Evolutionary conservation across 2,888 invertebrate species (phyloP).

Genomic region (Nebria brevicollis): DNA sequence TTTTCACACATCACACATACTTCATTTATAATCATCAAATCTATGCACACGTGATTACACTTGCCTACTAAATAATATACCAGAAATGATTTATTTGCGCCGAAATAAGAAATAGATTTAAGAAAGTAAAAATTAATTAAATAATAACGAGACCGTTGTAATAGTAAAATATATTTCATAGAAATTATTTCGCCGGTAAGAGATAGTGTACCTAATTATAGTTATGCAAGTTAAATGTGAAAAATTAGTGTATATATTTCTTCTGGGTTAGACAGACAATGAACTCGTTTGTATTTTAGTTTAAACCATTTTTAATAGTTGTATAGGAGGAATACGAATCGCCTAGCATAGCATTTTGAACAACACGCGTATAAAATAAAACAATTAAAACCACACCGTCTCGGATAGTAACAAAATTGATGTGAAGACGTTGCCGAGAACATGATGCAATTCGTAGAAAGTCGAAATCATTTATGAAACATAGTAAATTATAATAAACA

Average conservation of each 20-base stretch:
- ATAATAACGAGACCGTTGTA: background rate
- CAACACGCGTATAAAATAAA: background rate
- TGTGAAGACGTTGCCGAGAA: background rate
- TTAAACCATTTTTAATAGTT: background rate
- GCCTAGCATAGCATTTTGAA: background rate
- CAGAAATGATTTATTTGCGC: background rate
- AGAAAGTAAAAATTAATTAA: background rate
- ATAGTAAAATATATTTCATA: background rate
- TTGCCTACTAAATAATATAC: background rate
- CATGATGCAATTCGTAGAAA: conserved; percentile 1
- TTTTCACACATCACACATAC: too few relatives aligned
- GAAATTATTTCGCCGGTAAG: background rate
- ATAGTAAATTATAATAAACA: background rate
- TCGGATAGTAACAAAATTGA: background rate
- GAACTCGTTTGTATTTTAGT: background rate
- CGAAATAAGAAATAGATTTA: background rate
- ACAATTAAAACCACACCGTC: background rate
- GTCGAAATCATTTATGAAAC: background rate
- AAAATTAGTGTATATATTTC: background rate
- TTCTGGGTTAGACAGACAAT: background rate
- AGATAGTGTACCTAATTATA: background rate
- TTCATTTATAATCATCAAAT: too few relatives aligned
- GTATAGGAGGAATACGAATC: background rate
- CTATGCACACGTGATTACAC: too few relatives aligned
- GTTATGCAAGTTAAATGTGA: background rate